Conservation (phyloP, 2,797 vertebrate genomes). For the Simalia tracyae region DNA sequence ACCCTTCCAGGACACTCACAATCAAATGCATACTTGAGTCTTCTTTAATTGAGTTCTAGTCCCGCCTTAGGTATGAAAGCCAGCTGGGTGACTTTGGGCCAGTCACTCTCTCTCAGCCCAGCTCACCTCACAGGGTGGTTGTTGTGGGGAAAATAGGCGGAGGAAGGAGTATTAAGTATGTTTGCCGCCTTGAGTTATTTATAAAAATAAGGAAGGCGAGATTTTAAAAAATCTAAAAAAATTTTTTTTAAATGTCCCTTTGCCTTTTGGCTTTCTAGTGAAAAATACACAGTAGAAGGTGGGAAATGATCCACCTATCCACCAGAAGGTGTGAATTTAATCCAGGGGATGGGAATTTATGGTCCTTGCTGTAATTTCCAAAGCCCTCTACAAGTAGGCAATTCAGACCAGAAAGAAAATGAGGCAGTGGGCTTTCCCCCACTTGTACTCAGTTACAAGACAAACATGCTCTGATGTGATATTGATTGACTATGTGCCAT, state of each 20-base stretch:
- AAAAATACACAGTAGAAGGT: not conserved
- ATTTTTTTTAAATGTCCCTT: not conserved
- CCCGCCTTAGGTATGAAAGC: too few relatives aligned
- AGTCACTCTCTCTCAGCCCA: too few relatives aligned
- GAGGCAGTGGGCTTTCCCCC: too few relatives aligned
- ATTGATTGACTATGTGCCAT: not conserved
- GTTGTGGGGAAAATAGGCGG: too few relatives aligned
- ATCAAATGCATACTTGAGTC: not conserved
- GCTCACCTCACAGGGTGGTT: too few relatives aligned
- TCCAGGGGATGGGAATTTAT: not conserved
- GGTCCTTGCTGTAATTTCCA: not conserved
- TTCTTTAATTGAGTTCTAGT: not conserved
- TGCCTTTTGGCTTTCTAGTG: not conserved
- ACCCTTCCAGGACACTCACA: not conserved
- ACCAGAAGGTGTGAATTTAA: not conserved
- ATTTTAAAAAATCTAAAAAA: too few relatives aligned
- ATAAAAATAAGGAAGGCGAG: too few relatives aligned
- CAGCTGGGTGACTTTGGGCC: too few relatives aligned
- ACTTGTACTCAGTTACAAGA: not conserved
- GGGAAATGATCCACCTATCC: not conserved
- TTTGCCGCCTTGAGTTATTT: too few relatives aligned
- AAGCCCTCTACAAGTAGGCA: not conserved
- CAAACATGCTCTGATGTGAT: not conserved
- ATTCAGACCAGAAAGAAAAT: too few relatives aligned
- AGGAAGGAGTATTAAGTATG: too few relatives aligned